Base-by-base conservation (phyloP, 2,888 invertebrate species). In the Autographa gamma region DNA sequence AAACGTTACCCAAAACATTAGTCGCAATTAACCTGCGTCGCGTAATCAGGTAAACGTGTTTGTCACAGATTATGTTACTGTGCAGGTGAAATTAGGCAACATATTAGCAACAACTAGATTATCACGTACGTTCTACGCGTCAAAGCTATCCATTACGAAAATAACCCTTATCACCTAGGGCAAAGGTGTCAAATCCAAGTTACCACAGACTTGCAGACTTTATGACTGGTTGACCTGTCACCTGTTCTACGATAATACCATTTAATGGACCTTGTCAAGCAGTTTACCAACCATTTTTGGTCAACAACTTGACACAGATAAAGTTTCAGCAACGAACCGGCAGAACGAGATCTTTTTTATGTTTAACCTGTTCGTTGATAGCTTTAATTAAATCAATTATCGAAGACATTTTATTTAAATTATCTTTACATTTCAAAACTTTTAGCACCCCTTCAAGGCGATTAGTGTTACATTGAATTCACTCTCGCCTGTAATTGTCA, bases 51-150 rank as follows among this genome's bases (percentile, higher is more conserved):
- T 77, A 80, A 79, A 80, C 76, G 71, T 34, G 72, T 75, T 73
- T 73, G 80, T 79, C 81, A 85, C 77, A 83, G 79, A 83, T 80
- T 81, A 79, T 85, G 77, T 73, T 64, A 74, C 69, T 80, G 63
- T 68, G 81, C 82, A 82, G 82, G 84, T 78, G 74, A 77, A 38
- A 66, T 74, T 75, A 77, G 76, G 81, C 79, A 83, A 81, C 62
- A 68, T 72, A 58, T 74, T 60, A 25, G 60, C 58, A 63, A 19
- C 59, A 11, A 63, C 71, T 69, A 66, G 48, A 66, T 66, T 69
- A 82, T 73, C 73, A 79, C 64, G 66, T 67, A 48, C 48, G 48
- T 48, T n/a, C 48, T 6, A 48, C n/a, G 7, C 48, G n/a, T 16
- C n/a, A 48, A n/a, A 6, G 48, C n/a, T 6, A 48, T 48, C 0